Evolutionary conservation across 2,113 vertebrate species (phyloP).

Genomic region (Thunnus maccoyii): DNA sequence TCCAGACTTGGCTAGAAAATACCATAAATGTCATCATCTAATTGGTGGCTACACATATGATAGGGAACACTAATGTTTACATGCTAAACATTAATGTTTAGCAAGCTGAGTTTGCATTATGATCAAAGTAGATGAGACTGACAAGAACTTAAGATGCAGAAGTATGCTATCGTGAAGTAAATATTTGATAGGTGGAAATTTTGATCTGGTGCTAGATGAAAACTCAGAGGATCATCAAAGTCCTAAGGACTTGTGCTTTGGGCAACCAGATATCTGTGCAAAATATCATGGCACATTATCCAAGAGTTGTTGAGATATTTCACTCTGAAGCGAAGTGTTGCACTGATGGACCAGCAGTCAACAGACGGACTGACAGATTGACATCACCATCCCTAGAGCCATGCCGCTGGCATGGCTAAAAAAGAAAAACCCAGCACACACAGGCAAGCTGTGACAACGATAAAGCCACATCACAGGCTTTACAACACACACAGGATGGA

Average conservation of each 20-base stretch:
- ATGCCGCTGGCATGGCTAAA: conserved; percentile 17
- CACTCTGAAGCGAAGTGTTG: conserved; percentile 6
- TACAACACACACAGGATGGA: conserved; percentile 30
- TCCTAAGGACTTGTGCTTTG: not conserved
- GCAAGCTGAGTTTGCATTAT: not conserved
- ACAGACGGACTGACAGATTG: not conserved
- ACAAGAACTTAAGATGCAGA: not conserved
- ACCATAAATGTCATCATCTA: not conserved
- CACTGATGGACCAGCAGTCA: conserved; percentile 2
- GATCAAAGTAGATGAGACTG: not conserved
- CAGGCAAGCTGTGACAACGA: conserved; percentile 25
- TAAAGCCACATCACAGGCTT: conserved; percentile 49
- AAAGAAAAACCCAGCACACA: conserved; percentile 23
- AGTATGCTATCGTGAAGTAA: not conserved
- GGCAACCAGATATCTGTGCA: not conserved
- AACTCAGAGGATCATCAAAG: conserved; percentile 8
- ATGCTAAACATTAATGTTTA: not conserved
- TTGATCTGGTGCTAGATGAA: not conserved
- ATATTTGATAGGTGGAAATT: not conserved
- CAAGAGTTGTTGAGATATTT: not conserved
- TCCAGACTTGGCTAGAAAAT: no score
- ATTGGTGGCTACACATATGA: not conserved
- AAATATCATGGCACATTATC: not conserved
- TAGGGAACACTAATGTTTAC: not conserved
- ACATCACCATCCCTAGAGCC: conserved; percentile 15